These are phyloP conservation scores for Centruroides vittatus DNA, from an alignment of 1,140 invertebrate species.

Conservation along the genomic window DNA sequence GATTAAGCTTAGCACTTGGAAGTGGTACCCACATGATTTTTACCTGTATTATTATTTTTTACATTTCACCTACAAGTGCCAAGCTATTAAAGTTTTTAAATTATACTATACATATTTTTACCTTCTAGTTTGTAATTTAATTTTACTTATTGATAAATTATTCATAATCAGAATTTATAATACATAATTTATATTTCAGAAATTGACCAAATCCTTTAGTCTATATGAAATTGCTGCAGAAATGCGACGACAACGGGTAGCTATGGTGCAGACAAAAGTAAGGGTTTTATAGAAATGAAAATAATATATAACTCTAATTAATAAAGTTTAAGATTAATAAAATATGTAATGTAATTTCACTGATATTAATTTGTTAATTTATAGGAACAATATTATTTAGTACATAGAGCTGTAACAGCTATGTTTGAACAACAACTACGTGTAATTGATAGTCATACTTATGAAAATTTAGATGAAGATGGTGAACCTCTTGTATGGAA, in stretches of 20 bases:
- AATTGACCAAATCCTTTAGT: conserved; percentile 29
- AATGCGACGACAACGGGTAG: conserved; percentile 44
- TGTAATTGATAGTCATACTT: conserved; percentile 41
- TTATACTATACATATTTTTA: too few species aligned
- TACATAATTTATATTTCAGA: conserved; percentile 1
- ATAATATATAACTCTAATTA: too few species aligned
- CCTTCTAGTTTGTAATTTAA: too few species aligned
- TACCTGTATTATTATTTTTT: too few species aligned
- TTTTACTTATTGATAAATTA: too few species aligned
- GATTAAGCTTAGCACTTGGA: too few species aligned
- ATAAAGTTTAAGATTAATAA: too few species aligned
- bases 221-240: conserved; percentile 39
- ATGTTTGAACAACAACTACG: conserved; percentile 40
- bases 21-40: too few species aligned
- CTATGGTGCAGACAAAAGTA: conserved; percentile 42
- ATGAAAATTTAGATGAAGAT: conserved; percentile 37
- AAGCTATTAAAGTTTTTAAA: too few species aligned
- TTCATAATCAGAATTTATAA: too few species aligned
- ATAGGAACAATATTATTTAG: conserved; percentile 37
- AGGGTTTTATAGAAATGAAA: background rate
- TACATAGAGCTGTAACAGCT: conserved; percentile 38
- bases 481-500: conserved; percentile 19
- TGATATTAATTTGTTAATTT: background rate
- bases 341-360: too few species aligned
- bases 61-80: too few species aligned